Evolutionary conservation across 2,797 vertebrate genomes (phyloP).

Genomic region (Enteromius anoplus): DNA sequence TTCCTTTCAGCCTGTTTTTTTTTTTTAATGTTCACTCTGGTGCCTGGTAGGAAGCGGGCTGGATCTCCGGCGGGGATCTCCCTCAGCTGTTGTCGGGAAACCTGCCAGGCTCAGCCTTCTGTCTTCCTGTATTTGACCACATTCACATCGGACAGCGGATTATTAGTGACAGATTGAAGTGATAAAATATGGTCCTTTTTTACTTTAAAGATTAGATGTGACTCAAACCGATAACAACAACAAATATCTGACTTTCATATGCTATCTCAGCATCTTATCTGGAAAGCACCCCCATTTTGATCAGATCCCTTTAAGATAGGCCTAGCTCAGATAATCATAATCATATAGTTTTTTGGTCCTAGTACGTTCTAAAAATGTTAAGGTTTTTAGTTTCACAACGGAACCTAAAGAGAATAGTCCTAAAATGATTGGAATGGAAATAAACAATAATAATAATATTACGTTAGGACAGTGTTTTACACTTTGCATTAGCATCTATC

Average conservation of each 20-base stretch:
- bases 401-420: not conserved
- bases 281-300: slow-evolving; percentile 27
- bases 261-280: slow-evolving; percentile 22
- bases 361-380: not conserved
- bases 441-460: not conserved
- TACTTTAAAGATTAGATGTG: not conserved
- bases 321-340: not conserved
- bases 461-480: not conserved
- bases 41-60: slow-evolving; percentile 50
- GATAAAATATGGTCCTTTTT: not conserved
- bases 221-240: slow-evolving; percentile 16
- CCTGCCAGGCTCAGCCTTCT: slow-evolving; percentile 13
- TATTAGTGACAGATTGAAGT: not conserved
- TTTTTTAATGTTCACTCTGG: not conserved
- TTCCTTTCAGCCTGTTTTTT: slow-evolving; percentile 21
- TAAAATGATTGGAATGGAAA: not conserved
- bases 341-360: not conserved
- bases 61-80: slow-evolving; percentile 57
- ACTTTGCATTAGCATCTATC: not conserved
- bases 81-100: slow-evolving; percentile 60
- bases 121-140: slow-evolving; percentile 44
- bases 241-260: not conserved
- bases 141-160: slow-evolving; percentile 15
- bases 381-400: not conserved
- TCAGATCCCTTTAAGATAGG: not conserved